Conservation (phyloP, 2,797 vertebrate species). For the Clarias fuscus region DNA sequence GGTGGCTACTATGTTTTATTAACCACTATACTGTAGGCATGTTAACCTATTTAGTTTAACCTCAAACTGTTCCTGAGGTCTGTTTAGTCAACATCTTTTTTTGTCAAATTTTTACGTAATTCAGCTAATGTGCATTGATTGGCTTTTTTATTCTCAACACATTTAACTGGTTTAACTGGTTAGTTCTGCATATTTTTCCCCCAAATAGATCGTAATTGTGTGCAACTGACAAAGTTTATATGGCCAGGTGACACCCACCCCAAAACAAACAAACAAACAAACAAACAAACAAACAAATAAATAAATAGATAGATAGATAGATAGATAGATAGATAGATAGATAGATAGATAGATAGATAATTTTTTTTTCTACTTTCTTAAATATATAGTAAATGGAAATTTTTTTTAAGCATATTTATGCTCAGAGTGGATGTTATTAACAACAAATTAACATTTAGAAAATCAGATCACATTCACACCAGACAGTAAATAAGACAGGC, state of each 20-base stretch:
- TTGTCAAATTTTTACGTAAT: slow-evolving; percentile 34
- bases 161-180: slow-evolving; percentile 44
- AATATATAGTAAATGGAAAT: not conserved
- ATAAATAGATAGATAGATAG: too few species aligned
- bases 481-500: not conserved
- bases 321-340: too few species aligned
- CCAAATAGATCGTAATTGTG: slow-evolving; percentile 10
- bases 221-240: slow-evolving; percentile 10
- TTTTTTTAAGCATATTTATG: not conserved
- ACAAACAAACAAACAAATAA: not conserved
- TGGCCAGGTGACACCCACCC: too few species aligned
- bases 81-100: not conserved
- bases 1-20: not conserved
- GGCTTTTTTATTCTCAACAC: slow-evolving; percentile 64
- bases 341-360: too few species aligned
- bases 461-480: not conserved
- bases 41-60: slow-evolving; percentile 15
- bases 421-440: not conserved
- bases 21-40: not conserved
- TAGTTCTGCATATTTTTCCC: slow-evolving; percentile 59
- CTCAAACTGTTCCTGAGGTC: slow-evolving; percentile 12
- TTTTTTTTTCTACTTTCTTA: not conserved
- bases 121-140: slow-evolving; percentile 64
- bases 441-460: not conserved
- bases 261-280: too few species aligned